Evolutionary conservation across 2,113 vertebrate genomes (phyloP), one percentile per base, ranked within the genome.

Genomic region (Diglossa brunneiventris): DNA sequence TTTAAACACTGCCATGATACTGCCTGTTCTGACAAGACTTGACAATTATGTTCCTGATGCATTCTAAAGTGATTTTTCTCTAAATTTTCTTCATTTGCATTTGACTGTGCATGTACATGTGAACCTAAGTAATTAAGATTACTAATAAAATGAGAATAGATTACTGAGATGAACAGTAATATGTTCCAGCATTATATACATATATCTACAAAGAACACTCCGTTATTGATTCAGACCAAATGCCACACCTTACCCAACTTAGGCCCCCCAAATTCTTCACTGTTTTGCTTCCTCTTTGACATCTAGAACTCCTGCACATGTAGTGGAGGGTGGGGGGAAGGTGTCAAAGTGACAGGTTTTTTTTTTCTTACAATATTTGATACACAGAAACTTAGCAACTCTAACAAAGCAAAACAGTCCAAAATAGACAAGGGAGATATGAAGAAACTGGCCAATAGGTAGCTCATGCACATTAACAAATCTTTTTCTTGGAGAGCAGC

Each of bases 211-310:
- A 63, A 79, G 37, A 87, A 31, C 42, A 86, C 30, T 39, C 27
- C 24, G 33, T 46, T 53, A 67, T 31, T 42, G 49, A 69, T 80
- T 66, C 50, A 77, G 42, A 94, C 26, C 28, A 61, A 88, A 78
- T 72, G 79, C 58, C 67, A 92, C 58, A 76, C 62, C 74, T 95
- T 92, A 89, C 53, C 81, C 66, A 95, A 56, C 28, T 89, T 28
- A 84, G 64, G 46, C 44, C 83, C 83, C 89, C 16, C 61, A 94
- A 64, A 92, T 78, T 92, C 84, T 92, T 96, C 87, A 84, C 28
- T 83, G 23, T 53, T 95, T 96, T 90, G 49, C 52, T 52, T 92
- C 56, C 44, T 1, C 0, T 94, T 78, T 95, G 81, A 91, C 61
- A 87, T 53, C 33, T 91, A 94, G 78, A 94, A 94, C 84, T 89